Percentiles rank a stretch among this genome's conserved stretches.
phyloP scores from a whole-genome alignment of 2,888 invertebrate species.

The Agonum fuliginosum region DNA sequence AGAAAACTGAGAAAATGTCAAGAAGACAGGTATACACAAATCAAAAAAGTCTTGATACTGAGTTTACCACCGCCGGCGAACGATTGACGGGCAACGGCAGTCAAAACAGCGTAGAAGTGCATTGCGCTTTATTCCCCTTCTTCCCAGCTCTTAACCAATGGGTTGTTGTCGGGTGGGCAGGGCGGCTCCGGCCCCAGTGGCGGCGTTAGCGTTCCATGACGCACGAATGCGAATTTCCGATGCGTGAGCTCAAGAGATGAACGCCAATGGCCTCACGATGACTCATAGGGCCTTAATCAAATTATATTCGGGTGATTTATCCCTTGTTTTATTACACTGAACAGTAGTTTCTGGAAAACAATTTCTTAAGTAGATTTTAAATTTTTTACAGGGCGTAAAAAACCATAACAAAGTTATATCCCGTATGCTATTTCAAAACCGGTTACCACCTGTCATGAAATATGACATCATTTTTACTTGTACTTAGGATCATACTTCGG shows the following conservation, averaged over 20 bases:
- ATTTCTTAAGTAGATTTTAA: neutral
- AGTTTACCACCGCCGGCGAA: constrained; percentile 41
- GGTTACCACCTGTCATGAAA: constrained; percentile 52
- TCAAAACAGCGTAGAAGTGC: constrained; percentile 56
- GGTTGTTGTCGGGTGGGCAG: neutral
- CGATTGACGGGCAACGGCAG: constrained; percentile 43
- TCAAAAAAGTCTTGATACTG: constrained; percentile 20
- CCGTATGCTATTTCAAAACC: constrained; percentile 23
- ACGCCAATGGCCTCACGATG: constrained; percentile 41
- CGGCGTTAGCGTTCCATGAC: constrained; percentile 37
- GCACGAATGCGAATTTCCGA: constrained; percentile 18
- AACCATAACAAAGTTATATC: constrained; percentile 1
- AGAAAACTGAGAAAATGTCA: constrained; percentile 55
- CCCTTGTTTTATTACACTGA: constrained; percentile 15
- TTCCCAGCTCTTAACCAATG: constrained; percentile 12
- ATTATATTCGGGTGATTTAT: constrained; percentile 31
- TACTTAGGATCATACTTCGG: neutral
- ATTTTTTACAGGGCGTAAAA: constrained; percentile 5
- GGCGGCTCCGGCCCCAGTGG: constrained; percentile 39
- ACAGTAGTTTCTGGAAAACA: neutral
- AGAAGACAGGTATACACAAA: constrained; percentile 57
- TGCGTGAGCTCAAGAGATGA: constrained; percentile 1
- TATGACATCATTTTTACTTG: constrained; percentile 48
- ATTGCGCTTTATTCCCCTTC: constrained; percentile 44
- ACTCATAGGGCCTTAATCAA: constrained; percentile 41